Evolutionary conservation across 2,888 invertebrate species (phyloP).

Genomic region (Diachrysia chrysitis): DNA sequence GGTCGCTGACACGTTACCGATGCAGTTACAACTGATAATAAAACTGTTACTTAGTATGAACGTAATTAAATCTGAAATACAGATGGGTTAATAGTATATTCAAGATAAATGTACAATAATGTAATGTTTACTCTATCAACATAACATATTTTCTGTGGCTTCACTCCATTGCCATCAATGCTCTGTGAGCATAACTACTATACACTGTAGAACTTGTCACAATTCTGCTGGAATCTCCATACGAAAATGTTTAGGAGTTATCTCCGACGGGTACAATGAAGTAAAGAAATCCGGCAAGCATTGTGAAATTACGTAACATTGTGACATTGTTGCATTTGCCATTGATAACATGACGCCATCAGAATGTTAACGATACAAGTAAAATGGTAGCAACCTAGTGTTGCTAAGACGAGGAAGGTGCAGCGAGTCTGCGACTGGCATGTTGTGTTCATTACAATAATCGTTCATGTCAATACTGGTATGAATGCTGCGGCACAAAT

Average conservation of each 20-base stretch:
- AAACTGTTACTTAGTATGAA: not conserved
- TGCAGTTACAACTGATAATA: not conserved
- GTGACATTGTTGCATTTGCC: not conserved
- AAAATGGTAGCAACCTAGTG: not conserved
- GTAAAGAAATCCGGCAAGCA: no score
- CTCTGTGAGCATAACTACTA: no score
- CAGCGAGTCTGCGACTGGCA: not conserved
- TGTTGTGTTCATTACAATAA: no score
- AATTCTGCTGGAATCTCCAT: no score
- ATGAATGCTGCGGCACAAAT: not conserved
- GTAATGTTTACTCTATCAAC: no score
- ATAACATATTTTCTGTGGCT: no score
- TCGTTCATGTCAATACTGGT: not conserved
- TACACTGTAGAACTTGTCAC: no score
- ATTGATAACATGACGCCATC: not conserved
- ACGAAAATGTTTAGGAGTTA: no score
- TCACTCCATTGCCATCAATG: no score
- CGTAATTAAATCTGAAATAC: not conserved
- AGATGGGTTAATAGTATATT: not conserved
- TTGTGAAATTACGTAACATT: not conserved
- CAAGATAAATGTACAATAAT: no score
- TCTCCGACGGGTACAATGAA: no score
- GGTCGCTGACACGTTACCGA: not conserved
- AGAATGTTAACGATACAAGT: not conserved
- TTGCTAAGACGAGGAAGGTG: not conserved